Percentiles rank a stretch among this genome's conserved stretches.
These are phyloP conservation scores for Argynnis bischoffii DNA, from an alignment of 2,888 invertebrate genomes.

Conservation along the genomic window DNA sequence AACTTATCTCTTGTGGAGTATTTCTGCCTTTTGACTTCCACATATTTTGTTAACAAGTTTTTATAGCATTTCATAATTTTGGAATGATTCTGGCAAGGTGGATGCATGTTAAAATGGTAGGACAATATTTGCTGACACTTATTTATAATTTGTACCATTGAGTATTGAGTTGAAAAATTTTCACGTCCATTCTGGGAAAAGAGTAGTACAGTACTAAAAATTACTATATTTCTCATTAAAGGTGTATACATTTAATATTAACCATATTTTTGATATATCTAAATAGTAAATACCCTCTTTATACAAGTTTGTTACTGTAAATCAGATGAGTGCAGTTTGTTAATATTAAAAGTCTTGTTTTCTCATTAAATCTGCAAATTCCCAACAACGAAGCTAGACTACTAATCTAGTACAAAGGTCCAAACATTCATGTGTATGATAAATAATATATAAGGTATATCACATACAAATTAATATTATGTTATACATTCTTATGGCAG, in stretches of 20 bases:
- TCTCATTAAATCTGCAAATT: no score
- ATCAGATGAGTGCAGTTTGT: no score
- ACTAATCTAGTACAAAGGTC: no score
- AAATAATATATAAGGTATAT: no score
- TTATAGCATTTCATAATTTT: constrained; percentile 60
- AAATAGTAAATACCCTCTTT: background rate
- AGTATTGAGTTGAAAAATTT: constrained; percentile 55
- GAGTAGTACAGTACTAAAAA: background rate
- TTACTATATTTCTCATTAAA: background rate
- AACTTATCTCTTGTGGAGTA: constrained; percentile 63
- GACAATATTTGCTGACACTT: constrained; percentile 65
- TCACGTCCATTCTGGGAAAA: constrained; percentile 74
- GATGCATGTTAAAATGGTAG: constrained; percentile 64
- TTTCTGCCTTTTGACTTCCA: constrained; percentile 60
- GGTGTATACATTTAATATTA: background rate
- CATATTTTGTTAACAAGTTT: constrained; percentile 62
- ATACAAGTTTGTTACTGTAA: no score
- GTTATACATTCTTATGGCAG: no score
- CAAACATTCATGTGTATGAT: no score
- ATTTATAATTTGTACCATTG: constrained; percentile 55
- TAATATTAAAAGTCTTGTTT: no score
- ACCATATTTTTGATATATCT: background rate
- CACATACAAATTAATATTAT: no score
- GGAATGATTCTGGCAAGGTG: constrained; percentile 54
- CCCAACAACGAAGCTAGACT: no score